phyloP scores from a whole-genome alignment of 2,888 invertebrate genomes.

The Ptychoptera albimana region DNA sequence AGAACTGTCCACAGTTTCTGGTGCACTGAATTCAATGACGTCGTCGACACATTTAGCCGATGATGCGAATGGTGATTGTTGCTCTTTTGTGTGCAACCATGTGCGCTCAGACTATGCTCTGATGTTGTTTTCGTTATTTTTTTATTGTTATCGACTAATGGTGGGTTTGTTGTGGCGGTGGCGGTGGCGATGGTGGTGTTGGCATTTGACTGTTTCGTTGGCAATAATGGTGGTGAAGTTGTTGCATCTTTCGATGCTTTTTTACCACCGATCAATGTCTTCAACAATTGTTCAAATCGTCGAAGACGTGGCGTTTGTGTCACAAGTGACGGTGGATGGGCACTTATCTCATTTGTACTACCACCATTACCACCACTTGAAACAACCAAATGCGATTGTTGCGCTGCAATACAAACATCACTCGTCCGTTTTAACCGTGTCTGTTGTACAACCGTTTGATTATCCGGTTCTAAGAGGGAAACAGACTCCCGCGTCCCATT shows the following conservation, averaged over 20 bases:
- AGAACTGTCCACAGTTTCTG: conserved; percentile 29
- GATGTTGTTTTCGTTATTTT: conserved; percentile 28
- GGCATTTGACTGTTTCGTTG: neutral
- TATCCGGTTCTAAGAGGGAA: conserved; percentile 24
- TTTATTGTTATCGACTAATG: conserved; percentile 15
- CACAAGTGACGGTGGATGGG: conserved; percentile 22
- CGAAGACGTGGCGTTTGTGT: conserved; percentile 25
- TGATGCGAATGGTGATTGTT: conserved; percentile 26
- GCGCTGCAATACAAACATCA: no score
- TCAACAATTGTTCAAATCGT: conserved; percentile 28
- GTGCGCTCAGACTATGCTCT: conserved; percentile 14
- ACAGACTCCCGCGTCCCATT: conserved; percentile 17
- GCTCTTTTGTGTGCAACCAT: no score
- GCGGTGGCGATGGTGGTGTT: neutral
- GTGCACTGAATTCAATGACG: conserved; percentile 27
- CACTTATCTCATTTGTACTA: conserved; percentile 16
- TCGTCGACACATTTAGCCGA: conserved; percentile 22
- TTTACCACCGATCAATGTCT: conserved; percentile 27
- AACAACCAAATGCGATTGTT: conserved; percentile 8
- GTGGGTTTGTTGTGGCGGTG: conserved; percentile 16
- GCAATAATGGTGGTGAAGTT: conserved; percentile 7
- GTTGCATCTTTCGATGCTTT: conserved; percentile 14
- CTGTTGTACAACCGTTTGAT: conserved; percentile 20
- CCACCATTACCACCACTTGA: conserved; percentile 1
- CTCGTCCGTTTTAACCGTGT: conserved; percentile 9